phyloP scores from a whole-genome alignment of 2,113 vertebrate species.

The Microtus oregoni region DNA sequence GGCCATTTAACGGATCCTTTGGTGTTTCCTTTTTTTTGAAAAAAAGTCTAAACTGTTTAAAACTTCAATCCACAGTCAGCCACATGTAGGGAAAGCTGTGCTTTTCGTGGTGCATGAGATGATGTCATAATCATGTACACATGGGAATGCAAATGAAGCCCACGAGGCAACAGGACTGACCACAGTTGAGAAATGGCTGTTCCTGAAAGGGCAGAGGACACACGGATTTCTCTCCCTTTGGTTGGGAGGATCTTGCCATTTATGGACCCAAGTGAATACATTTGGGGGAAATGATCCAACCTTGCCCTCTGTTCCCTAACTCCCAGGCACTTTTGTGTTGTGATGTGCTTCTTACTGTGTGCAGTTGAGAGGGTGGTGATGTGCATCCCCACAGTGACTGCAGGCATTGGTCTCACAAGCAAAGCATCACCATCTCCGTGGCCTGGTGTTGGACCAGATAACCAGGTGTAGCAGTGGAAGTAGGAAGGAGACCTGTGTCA shows the following conservation, averaged over 20 bases:
- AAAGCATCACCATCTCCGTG: not conserved
- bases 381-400: not conserved
- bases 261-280: not conserved
- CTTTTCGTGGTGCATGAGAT: slow-evolving; percentile 29
- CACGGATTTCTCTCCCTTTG: not conserved
- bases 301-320: not conserved
- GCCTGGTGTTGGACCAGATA: not conserved
- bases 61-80: slow-evolving; percentile 13
- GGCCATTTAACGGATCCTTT: slow-evolving; percentile 2
- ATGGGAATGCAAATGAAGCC: slow-evolving; percentile 43
- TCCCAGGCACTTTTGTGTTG: not conserved
- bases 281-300: not conserved
- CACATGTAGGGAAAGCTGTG: not conserved
- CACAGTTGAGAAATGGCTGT: not conserved
- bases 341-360: not conserved
- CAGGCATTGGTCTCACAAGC: not conserved
- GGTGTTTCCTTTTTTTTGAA: not conserved
- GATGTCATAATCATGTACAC: not conserved
- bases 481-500: not conserved
- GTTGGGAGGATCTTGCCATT: slow-evolving; percentile 7
- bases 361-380: not conserved
- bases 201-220: not conserved
- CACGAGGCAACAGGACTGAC: not conserved
- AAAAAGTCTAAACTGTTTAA: not conserved
- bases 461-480: not conserved